Evolutionary conservation across 1,140 invertebrate species (phyloP), one percentile per base, ranked within the genome.

Genomic region (Dendrolimus punctatus): DNA sequence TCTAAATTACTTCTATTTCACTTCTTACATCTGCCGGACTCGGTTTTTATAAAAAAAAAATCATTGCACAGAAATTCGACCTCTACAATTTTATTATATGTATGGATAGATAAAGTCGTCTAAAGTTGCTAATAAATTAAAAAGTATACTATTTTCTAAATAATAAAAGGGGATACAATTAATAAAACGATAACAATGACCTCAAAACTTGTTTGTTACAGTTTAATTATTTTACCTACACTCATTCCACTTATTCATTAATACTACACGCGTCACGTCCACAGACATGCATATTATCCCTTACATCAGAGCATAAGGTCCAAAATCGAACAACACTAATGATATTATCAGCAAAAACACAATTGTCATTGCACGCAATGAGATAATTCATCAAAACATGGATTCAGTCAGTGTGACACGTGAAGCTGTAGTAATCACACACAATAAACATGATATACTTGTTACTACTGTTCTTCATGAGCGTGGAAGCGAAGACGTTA

Each of bases 201-300:
- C 72, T 75, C 62, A 53, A 53, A 50, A 64, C 51, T 50, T 61
- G 60, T 68, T 68, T 65, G 68, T 58, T 58, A 60, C 70, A 75
- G 71, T 71, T 68, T 72, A 37, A 55, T 63, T 50, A 23, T 23
- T 60, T 58, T 60, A 50, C 47, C 44, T 48, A 39, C 45, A 52
- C 54, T 57, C 51, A 53, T 36, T 52, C 8, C 37, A 41, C 46
- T 42, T 46, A 8, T 44, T 5, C 39, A 53, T 43, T 39, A 5
- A 47, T 8, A 7, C 47, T n/a, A 42, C 38, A 6, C 37, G 5
- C 36, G 36, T 51, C 51, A 37, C 45, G 45, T 46, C 10, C 42
- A 49, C 38, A 5, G 23, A 45, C n/a, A 37, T n/a, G 6, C 5
- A 40, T 9, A 9, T 6, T 41, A 9, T 39, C 4, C 39, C 40